Conservation (phyloP, 1,140 invertebrate genomes). For the Ephestia elutella region DNA sequence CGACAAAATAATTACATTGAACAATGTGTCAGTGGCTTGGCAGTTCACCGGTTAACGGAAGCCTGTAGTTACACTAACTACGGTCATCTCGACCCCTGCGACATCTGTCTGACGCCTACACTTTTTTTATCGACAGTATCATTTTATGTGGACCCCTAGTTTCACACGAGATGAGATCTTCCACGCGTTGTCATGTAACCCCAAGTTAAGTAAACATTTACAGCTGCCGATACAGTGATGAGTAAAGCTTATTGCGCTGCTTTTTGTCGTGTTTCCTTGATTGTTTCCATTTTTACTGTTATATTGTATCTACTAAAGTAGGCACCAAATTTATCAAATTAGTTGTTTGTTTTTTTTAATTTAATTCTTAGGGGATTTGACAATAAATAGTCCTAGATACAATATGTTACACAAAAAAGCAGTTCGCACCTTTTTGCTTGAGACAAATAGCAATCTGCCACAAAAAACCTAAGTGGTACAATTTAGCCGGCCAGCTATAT, state of each 20-base stretch:
- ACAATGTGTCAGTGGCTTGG: conserved; percentile 25
- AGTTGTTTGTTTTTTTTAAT: too few species aligned
- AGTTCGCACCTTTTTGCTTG: too few species aligned
- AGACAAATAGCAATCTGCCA: background rate
- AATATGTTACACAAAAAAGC: too few species aligned
- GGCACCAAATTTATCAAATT: too few species aligned
- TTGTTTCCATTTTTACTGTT: conserved; percentile 11
- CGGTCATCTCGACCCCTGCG: conserved; percentile 49
- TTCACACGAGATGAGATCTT: conserved; percentile 39
- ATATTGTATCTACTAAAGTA: too few species aligned
- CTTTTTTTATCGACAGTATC: conserved; percentile 39
- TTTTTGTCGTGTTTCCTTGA: background rate
- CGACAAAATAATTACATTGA: background rate
- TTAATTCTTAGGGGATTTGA: too few species aligned
- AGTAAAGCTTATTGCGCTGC: background rate
- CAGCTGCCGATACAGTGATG: conserved; percentile 17
- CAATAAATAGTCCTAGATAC: too few species aligned
- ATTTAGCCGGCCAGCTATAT: conserved; percentile 29
- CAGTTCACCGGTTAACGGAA: conserved; percentile 37
- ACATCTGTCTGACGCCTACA: conserved; percentile 50
- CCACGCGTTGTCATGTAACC: conserved; percentile 30
- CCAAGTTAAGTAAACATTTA: conserved; percentile 29
- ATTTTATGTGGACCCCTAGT: conserved; percentile 51
- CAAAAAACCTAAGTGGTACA: background rate
- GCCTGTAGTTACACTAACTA: conserved; percentile 59